phyloP scores from a whole-genome alignment of 92 coral and sea anemone genomes.

The Nematostella vectensis region DNA sequence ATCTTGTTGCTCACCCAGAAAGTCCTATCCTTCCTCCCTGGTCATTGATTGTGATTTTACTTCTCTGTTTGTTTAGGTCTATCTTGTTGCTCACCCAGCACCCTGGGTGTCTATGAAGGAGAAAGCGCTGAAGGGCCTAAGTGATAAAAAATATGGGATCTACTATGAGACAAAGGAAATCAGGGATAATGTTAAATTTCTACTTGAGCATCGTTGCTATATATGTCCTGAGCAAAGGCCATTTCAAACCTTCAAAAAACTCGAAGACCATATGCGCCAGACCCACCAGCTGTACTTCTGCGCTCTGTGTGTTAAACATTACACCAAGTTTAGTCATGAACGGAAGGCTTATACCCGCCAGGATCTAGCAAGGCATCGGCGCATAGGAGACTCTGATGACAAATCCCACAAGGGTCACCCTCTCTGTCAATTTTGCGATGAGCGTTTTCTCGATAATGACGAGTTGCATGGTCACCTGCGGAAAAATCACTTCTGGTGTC shows the following conservation, averaged over 20 bases:
- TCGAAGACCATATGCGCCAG: constrained; percentile 66
- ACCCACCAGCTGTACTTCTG: constrained; percentile 62
- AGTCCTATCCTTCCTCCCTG: no score
- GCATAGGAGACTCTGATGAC: constrained; percentile 80
- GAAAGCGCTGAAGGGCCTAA: constrained; percentile 1
- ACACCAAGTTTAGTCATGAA: constrained; percentile 76
- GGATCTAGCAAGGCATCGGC: constrained; percentile 77
- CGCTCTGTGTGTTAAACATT: constrained; percentile 68
- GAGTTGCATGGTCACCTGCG: constrained; percentile 83
- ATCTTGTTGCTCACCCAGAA: no score
- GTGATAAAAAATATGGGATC: constrained; percentile 45
- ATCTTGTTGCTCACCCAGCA: constrained; percentile 43
- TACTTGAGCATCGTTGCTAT: constrained; percentile 64
- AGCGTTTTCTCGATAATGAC: constrained; percentile 84
- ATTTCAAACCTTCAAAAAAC: constrained; percentile 35
- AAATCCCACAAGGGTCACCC: constrained; percentile 94
- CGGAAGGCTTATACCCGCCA: constrained; percentile 64
- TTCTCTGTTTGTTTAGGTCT: no score
- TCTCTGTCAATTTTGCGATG: constrained; percentile 80
- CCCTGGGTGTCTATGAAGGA: constrained; percentile 28
- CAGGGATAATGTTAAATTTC: constrained; percentile 53
- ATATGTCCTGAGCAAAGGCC: constrained; percentile 46
- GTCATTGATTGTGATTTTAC: no score
- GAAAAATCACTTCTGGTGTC: constrained; percentile 93
- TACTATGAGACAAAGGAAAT: constrained; percentile 48